Evolutionary conservation across 2,797 vertebrate species (phyloP).

Genomic region (Karalla daura): DNA sequence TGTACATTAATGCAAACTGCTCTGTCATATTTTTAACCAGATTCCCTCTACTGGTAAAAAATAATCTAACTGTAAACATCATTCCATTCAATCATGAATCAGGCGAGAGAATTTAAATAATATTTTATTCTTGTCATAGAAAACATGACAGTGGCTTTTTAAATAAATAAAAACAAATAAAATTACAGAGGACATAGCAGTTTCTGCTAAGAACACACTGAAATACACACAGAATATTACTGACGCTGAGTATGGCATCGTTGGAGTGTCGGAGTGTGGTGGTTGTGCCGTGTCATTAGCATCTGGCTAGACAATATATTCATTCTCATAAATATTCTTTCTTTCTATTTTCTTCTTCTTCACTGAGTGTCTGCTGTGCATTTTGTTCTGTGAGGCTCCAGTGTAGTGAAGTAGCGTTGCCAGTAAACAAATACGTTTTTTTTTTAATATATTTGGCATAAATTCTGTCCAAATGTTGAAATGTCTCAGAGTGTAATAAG

Average conservation of each 20-base stretch:
- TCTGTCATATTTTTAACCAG: too few species aligned
- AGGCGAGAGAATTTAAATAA: slow-evolving; percentile 1
- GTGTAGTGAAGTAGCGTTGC: background rate
- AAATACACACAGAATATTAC: slow-evolving; percentile 19
- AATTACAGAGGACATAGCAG: background rate
- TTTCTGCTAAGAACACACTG: slow-evolving; percentile 13
- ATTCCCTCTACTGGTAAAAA: background rate
- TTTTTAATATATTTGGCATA: background rate
- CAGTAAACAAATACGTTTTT: slow-evolving; percentile 18
- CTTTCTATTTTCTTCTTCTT: background rate
- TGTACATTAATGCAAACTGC: background rate
- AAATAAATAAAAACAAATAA: slow-evolving; percentile 13
- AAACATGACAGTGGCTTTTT: slow-evolving; percentile 36
- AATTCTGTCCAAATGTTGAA: slow-evolving; percentile 26
- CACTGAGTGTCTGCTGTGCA: slow-evolving; percentile 2
- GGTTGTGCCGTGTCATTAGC: background rate
- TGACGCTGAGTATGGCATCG: background rate
- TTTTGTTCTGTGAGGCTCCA: slow-evolving; percentile 7
- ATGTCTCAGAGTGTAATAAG: slow-evolving; percentile 26
- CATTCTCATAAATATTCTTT: background rate
- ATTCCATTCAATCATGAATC: background rate
- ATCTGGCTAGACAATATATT: background rate
- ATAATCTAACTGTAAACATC: background rate
- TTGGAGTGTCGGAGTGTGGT: background rate
- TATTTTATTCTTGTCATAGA: slow-evolving; percentile 56